Evolutionary conservation across 1,140 invertebrate species (phyloP).

Genomic region (Calosoma granatense): DNA sequence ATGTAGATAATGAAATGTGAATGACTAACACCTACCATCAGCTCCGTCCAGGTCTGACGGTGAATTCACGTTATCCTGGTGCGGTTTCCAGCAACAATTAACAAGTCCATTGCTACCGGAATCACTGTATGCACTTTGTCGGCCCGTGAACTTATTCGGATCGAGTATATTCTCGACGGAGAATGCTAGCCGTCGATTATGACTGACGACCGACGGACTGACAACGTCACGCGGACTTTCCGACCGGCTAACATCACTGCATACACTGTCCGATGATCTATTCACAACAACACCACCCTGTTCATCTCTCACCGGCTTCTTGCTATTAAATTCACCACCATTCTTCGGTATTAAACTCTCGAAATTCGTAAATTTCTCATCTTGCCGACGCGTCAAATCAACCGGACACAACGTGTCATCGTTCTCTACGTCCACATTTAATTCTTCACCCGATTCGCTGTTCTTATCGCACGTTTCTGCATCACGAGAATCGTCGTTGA

Average conservation of each 20-base stretch:
- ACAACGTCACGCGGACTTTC: slow-evolving; percentile 28
- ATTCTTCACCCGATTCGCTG: slow-evolving; percentile 29
- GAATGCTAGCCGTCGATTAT: slow-evolving; percentile 56
- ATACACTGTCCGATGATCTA: slow-evolving; percentile 34
- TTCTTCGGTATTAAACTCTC: slow-evolving; percentile 22
- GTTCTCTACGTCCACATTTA: slow-evolving; percentile 34
- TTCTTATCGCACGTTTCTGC: slow-evolving; percentile 30
- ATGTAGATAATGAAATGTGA: not conserved
- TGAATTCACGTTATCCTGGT: slow-evolving; percentile 30
- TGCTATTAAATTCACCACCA: slow-evolving; percentile 18
- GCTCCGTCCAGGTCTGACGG: not conserved
- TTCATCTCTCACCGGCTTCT: slow-evolving; percentile 10
- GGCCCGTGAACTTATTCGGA: slow-evolving; percentile 79
- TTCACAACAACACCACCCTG: slow-evolving; percentile 22
- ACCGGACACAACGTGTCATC: slow-evolving; percentile 34
- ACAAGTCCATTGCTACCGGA: slow-evolving; percentile 14
- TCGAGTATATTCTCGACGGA: slow-evolving; percentile 88
- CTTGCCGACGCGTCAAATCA: slow-evolving; percentile 33
- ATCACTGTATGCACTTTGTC: slow-evolving; percentile 38
- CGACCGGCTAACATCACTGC: slow-evolving; percentile 35
- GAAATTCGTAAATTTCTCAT: slow-evolving; percentile 24
- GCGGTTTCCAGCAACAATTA: slow-evolving; percentile 48
- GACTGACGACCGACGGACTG: slow-evolving; percentile 33
- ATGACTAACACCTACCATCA: not conserved
- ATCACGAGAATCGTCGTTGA: slow-evolving; percentile 28